A percentile compares a stretch with the other conserved stretches of the same genome.
These are phyloP conservation scores for Alethe diademata DNA, from an alignment of 2,113 vertebrate genomes.

Conservation along the genomic window DNA sequence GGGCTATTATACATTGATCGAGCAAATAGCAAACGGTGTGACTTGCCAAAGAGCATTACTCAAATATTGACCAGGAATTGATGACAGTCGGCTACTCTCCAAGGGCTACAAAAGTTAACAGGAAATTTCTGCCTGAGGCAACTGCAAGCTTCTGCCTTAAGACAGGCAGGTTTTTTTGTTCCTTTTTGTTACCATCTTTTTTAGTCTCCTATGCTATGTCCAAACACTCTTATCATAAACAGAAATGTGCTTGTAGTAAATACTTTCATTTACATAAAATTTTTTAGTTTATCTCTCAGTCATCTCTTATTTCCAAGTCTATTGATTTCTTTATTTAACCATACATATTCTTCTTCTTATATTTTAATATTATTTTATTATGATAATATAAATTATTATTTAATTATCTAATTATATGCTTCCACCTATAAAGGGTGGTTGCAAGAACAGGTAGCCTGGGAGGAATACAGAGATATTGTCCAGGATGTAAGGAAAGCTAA, in stretches of 20 bases:
- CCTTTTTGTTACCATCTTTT: not conserved
- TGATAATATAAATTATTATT: not conserved
- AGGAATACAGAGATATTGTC: not conserved
- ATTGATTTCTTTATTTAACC: not conserved
- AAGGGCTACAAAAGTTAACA: constrained; percentile 36
- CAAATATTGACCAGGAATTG: constrained; percentile 65
- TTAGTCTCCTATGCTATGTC: not conserved
- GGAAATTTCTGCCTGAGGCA: constrained; percentile 22
- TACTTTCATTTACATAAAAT: not conserved
- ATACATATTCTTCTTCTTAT: not conserved
- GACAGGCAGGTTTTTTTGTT: not conserved
- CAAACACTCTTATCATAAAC: not conserved
- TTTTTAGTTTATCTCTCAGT: not conserved
- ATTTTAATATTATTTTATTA: not conserved
- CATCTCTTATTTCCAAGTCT: not conserved
- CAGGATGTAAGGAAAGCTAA: not conserved
- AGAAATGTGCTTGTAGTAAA: not conserved
- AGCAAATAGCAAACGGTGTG: constrained; percentile 63
- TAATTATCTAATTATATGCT: not conserved
- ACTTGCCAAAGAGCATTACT: constrained; percentile 52
- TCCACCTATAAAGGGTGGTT: not conserved
- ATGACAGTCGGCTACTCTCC: constrained; percentile 17
- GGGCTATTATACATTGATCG: constrained; percentile 62
- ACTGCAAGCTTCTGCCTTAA: not conserved
- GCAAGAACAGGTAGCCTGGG: not conserved